A percentile compares a stretch with the other conserved stretches of the same genome.
Conservation (phyloP, 2,797 vertebrate species). For the Enteromius anoplus region DNA sequence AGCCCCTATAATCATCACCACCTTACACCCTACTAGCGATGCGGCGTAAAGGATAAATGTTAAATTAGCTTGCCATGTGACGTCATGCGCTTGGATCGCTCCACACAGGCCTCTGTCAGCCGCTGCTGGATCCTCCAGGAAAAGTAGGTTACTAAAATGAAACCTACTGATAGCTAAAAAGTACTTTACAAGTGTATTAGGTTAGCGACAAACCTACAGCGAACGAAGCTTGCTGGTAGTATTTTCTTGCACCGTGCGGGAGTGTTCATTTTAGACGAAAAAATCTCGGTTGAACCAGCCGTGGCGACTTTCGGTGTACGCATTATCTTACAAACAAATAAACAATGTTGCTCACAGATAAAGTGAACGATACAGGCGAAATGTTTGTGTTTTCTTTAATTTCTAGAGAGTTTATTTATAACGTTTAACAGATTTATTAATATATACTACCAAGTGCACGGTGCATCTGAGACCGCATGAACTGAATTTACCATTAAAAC, state of each 20-base stretch:
- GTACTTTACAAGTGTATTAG: conserved; percentile 34
- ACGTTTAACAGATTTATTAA: not conserved
- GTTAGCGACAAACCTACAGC: not conserved
- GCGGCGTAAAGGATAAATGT: not conserved
- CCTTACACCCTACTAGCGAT: no score
- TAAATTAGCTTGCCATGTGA: conserved; percentile 9
- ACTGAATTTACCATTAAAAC: not conserved
- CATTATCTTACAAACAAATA: conserved; percentile 25
- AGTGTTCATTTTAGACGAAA: not conserved
- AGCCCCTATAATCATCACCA: no score
- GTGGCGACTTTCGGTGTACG: conserved; percentile 35
- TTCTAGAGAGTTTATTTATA: not conserved
- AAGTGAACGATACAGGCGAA: not conserved
- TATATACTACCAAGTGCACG: not conserved
- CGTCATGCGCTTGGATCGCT: conserved; percentile 73
- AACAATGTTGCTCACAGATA: not conserved
- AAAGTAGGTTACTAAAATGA: conserved; percentile 74
- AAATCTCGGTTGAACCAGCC: not conserved
- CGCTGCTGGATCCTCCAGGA: conserved; percentile 66
- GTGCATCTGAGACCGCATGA: not conserved
- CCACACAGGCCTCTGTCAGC: conserved; percentile 68
- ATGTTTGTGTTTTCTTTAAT: not conserved
- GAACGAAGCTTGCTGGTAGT: not conserved
- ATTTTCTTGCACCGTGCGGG: not conserved
- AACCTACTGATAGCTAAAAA: conserved; percentile 47